Base-by-base conservation (phyloP, 2,888 invertebrate genomes). In the Mythimna albipuncta region DNA sequence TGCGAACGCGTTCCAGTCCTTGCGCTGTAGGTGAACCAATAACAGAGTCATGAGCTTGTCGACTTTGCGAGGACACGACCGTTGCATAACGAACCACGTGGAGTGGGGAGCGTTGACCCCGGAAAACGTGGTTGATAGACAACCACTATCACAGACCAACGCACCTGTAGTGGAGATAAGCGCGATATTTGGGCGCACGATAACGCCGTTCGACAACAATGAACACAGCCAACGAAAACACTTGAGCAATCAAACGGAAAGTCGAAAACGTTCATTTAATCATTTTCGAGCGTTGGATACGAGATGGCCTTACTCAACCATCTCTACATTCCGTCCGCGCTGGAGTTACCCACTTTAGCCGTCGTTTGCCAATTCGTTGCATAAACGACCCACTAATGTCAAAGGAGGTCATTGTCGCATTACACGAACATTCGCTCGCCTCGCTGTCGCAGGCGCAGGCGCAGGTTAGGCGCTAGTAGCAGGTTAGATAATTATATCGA, bases 351-450 rank as follows among this genome's bases (percentile, higher is more conserved):
- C 90, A 94, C 92, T 93, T 92, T 88, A 88, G 87, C 82, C 88
- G 89, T 83, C 86, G 87, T 90, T 91, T 92, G 91, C 91, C 92
- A 93, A 93, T 92, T 93, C 88, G 90, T 95, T 96, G 95, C 95
- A 95, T 94, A 94, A 95, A 95, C 93, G 94, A 92, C 94, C 95
- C 92, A 94, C 92, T 93, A 92, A 90, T 91, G 91, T 91, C 92
- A 90, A 95, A 95, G 93, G 91, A 92, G 95, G 96, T 95, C 95
- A 95, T 95, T 95, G 95, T 92, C 96, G 92, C 91, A 89, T 89
- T 91, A 91, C 90, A 90, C 91, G 88, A 88, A 85, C 89, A 89
- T 85, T 87, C 89, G 86, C 84, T 82, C 72, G 79, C 62, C 61
- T 71, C 83, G 71, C 72, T 72, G 73, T 74, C 85, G 69, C 77